These are phyloP conservation scores for Neoitamus cyanurus DNA, from an alignment of 2,888 invertebrate species.

Conservation along the genomic window DNA sequence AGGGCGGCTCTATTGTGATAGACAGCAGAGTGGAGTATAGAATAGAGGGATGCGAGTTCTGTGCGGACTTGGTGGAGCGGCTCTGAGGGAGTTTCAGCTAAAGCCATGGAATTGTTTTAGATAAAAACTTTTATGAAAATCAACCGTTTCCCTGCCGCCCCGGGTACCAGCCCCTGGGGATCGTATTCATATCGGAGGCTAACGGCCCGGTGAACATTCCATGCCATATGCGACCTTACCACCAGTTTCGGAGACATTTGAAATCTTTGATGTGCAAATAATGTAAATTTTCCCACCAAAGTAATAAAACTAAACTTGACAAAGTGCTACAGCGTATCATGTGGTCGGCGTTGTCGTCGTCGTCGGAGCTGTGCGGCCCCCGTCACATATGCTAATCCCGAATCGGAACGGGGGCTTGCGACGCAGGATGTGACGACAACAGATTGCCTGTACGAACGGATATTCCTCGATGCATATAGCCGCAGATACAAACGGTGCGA, in stretches of 20 bases:
- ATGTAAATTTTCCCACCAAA: conserved; percentile 44
- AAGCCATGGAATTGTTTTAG: not conserved
- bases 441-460: not conserved
- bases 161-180: not conserved
- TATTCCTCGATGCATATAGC: not conserved
- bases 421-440: conserved; percentile 1
- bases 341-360: not conserved
- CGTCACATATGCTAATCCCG: not conserved
- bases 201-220: not conserved
- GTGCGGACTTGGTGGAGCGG: not conserved
- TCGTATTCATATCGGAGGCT: not conserved
- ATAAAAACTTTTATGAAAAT: conserved; percentile 1
- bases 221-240: conserved; percentile 3
- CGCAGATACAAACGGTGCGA: not conserved
- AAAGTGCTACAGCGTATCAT: conserved; percentile 19
- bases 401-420: not conserved
- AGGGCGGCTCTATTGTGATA: not conserved
- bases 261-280: conserved; percentile 46
- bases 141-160: not conserved
- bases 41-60: not conserved
- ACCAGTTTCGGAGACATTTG: conserved; percentile 11
- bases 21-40: not conserved
- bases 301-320: conserved; percentile 47
- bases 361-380: not conserved
- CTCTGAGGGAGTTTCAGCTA: not conserved